These are phyloP conservation scores for Calosoma granatense DNA, from an alignment of 1,140 invertebrate species.

Conservation along the genomic window DNA sequence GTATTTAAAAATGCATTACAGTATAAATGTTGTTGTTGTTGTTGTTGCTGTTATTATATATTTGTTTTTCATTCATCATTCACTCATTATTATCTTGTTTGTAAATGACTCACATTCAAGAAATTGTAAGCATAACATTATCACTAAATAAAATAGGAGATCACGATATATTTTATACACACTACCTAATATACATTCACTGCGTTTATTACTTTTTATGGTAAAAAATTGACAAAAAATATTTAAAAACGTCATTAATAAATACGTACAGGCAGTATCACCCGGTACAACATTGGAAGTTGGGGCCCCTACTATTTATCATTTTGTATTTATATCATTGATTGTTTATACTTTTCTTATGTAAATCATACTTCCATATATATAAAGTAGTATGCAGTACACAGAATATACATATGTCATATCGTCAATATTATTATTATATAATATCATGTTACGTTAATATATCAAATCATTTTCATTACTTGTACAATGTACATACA, in stretches of 20 bases:
- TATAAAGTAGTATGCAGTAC: too few species aligned
- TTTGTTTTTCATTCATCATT: too few species aligned
- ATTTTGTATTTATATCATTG: background rate
- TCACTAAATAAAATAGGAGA: background rate
- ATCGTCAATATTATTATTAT: too few species aligned
- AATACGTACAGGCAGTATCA: background rate
- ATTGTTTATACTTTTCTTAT: too few species aligned
- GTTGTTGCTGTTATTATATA: too few species aligned
- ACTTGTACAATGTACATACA: too few species aligned
- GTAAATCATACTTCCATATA: too few species aligned
- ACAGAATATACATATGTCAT: too few species aligned
- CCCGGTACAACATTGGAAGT: background rate
- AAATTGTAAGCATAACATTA: background rate
- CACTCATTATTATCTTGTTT: background rate
- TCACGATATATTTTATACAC: background rate
- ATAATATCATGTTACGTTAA: too few species aligned
- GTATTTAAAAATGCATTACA: background rate
- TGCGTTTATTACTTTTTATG: background rate
- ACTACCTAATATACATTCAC: background rate
- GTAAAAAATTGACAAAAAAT: constrained; percentile 8
- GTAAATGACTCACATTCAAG: background rate
- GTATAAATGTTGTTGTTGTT: background rate
- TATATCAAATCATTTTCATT: too few species aligned
- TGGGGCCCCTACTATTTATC: background rate
- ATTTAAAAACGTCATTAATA: background rate